Evolutionary conservation across 2,113 vertebrate species (phyloP).

Genomic region (Tursiops truncatus): DNA sequence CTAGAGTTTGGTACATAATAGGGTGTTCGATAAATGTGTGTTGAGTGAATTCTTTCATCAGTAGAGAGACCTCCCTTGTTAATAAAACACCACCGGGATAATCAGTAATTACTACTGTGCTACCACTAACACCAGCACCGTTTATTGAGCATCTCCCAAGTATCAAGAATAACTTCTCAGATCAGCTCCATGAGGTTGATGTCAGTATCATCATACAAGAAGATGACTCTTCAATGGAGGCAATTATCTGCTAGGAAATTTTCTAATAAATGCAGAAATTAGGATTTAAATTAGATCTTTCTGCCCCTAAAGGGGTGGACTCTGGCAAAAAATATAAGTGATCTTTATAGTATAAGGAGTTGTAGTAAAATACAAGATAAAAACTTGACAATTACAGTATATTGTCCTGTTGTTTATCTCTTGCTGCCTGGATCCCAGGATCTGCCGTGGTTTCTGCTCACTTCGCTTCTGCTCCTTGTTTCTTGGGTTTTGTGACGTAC

Average conservation of each 20-base stretch:
- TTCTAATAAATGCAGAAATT: background rate
- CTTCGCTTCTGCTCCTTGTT: background rate
- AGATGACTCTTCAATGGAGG: background rate
- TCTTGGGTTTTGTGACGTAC: background rate
- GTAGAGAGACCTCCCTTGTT: background rate
- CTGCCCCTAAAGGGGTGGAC: background rate
- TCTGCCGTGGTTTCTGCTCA: background rate
- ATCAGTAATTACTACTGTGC: background rate
- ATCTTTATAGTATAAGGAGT: background rate
- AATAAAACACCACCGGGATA: background rate
- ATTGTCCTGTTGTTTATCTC: background rate
- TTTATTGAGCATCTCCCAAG: background rate
- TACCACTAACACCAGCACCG: background rate
- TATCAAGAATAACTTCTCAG: background rate
- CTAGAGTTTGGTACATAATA: background rate
- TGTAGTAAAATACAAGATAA: background rate
- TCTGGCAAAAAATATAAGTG: background rate
- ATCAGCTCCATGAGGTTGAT: background rate
- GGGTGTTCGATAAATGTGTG: background rate
- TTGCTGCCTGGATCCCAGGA: background rate
- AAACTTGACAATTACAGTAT: background rate
- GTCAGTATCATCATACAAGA: background rate
- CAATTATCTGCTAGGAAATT: background rate
- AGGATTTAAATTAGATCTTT: background rate
- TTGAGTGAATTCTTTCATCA: conserved; percentile 10